phyloP scores from a whole-genome alignment of 2,888 invertebrate species.

The Deilephila porcellus region DNA sequence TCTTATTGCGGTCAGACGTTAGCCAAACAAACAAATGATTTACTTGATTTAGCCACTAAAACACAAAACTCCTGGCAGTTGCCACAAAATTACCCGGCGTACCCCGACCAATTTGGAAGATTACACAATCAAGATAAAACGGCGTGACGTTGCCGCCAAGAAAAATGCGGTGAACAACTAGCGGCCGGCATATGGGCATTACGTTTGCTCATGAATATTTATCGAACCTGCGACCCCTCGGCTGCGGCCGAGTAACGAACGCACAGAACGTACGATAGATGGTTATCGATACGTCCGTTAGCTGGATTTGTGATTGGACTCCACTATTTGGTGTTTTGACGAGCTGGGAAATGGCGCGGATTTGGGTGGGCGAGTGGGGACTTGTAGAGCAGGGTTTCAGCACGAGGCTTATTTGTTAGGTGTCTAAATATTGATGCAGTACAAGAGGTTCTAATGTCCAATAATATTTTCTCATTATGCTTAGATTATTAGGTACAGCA shows the following conservation, averaged over 20 bases:
- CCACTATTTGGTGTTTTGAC: slow-evolving; percentile 26
- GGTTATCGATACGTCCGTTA: slow-evolving; percentile 30
- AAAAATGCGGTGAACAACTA: slow-evolving; percentile 37
- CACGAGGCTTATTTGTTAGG: background rate
- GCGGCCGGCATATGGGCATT: slow-evolving; percentile 58
- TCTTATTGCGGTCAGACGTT: background rate
- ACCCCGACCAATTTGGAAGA: slow-evolving; percentile 28
- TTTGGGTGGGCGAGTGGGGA: background rate
- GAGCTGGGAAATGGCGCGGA: slow-evolving; percentile 14
- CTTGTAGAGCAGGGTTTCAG: background rate
- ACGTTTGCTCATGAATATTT: slow-evolving; percentile 65
- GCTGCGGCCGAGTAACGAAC: slow-evolving; percentile 40
- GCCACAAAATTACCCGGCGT: slow-evolving; percentile 18
- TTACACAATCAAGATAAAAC: slow-evolving; percentile 30
- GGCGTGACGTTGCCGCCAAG: slow-evolving; percentile 26
- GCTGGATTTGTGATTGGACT: slow-evolving; percentile 27
- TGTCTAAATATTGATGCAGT: no score
- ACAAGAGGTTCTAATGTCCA: no score
- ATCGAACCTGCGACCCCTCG: slow-evolving; percentile 50
- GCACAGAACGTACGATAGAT: slow-evolving; percentile 50
- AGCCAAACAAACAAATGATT: background rate
- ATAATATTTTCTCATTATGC: no score
- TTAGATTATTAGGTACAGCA: no score
- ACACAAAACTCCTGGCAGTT: slow-evolving; percentile 1
- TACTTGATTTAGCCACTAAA: slow-evolving; percentile 9